Evolutionary conservation across 2,113 vertebrate genomes (phyloP).

Genomic region (Neolamprologus fasciatus): DNA sequence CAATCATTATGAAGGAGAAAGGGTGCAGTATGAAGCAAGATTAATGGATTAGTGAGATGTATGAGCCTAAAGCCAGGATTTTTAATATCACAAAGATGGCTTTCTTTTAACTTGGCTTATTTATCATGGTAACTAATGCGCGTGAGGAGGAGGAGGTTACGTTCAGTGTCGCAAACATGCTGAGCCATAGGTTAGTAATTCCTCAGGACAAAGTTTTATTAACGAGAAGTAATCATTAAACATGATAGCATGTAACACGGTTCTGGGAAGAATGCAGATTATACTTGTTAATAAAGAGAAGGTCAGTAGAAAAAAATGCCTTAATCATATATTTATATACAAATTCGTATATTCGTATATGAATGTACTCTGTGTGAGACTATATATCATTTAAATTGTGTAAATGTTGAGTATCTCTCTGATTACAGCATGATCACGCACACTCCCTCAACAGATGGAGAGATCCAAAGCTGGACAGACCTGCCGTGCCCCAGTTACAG

Average conservation of each 20-base stretch:
- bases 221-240: background rate
- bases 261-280: background rate
- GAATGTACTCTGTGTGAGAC: background rate
- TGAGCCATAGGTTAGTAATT: background rate
- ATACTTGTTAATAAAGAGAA: background rate
- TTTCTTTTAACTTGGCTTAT: background rate
- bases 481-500: background rate
- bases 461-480: background rate
- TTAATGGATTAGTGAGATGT: background rate
- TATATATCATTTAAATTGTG: background rate
- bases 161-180: background rate
- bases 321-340: fast-evolving
- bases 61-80: background rate
- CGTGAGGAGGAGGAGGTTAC: background rate
- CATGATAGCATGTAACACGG: background rate
- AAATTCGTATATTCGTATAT: fast-evolving
- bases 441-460: background rate
- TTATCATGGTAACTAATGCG: background rate
- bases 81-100: background rate
- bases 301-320: background rate
- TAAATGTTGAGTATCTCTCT: background rate
- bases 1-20: background rate
- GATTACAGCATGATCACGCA: background rate
- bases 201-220: background rate
- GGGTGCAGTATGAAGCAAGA: background rate